Conservation (phyloP, 2,888 invertebrate genomes). For the Pasiphila rectangulata region DNA sequence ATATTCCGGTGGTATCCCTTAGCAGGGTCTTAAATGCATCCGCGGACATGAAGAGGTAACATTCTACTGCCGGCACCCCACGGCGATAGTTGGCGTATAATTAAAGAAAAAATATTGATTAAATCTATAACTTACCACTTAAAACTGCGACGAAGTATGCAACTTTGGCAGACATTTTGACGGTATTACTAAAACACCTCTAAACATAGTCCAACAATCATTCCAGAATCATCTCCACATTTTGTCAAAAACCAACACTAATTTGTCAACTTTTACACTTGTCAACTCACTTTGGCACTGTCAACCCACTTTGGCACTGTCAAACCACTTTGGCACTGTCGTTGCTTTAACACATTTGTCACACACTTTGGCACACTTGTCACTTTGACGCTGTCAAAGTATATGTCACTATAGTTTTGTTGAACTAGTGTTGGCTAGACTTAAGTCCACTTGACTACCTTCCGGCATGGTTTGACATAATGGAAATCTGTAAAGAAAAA, state of each 20-base stretch:
- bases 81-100: no score
- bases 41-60: no score
- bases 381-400: slow-evolving; percentile 23
- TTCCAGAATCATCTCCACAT: slow-evolving; percentile 58
- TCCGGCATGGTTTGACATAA: background rate
- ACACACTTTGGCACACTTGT: slow-evolving; percentile 27
- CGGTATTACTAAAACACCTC: slow-evolving; percentile 48
- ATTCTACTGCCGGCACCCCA: no score
- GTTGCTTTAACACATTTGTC: slow-evolving; percentile 30
- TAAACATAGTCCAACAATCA: slow-evolving; percentile 43
- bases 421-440: slow-evolving; percentile 6
- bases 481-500: slow-evolving; percentile 14
- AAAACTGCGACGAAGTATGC: slow-evolving; percentile 48
- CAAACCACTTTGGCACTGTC: slow-evolving; percentile 6
- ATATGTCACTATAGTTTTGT: slow-evolving; percentile 28
- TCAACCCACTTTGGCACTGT: slow-evolving; percentile 21
- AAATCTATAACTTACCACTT: slow-evolving; percentile 55
- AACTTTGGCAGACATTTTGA: slow-evolving; percentile 66
- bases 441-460: no score
- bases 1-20: no score
- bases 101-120: background rate
- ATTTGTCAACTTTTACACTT: background rate
- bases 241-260: slow-evolving; percentile 11
- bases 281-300: slow-evolving; percentile 24
- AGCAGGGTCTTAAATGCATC: no score